Conservation (phyloP, 2,888 invertebrate species). For the Leptura quadrifasciata region DNA sequence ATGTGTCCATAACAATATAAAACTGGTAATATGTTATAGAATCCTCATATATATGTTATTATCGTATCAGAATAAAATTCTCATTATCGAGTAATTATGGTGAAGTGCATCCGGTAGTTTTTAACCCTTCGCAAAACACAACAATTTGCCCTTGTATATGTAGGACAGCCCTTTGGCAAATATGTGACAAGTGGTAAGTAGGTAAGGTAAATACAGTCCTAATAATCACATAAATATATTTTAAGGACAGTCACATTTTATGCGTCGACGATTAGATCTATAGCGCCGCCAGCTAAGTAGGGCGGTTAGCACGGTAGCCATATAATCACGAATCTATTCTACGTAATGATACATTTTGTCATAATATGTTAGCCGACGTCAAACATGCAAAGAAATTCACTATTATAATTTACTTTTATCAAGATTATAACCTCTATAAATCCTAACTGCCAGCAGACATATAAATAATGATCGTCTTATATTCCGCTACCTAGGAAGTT, state of each 20-base stretch:
- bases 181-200: constrained; percentile 33
- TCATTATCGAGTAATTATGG: constrained; percentile 34
- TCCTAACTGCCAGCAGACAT: constrained; percentile 53
- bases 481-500: constrained; percentile 50
- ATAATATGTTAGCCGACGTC: constrained; percentile 50
- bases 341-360: constrained; percentile 56
- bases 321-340: constrained; percentile 48
- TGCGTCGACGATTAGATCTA: constrained; percentile 48
- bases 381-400: constrained; percentile 56
- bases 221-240: constrained; percentile 29
- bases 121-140: constrained; percentile 9
- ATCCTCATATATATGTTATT: constrained; percentile 27
- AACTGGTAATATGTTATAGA: constrained; percentile 23
- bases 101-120: constrained; percentile 31
- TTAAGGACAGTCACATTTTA: constrained; percentile 48
- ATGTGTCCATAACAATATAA: constrained; percentile 33
- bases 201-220: constrained; percentile 35
- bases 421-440: constrained; percentile 54
- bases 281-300: constrained; percentile 50
- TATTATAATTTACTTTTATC: constrained; percentile 60
- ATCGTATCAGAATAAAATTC: constrained; percentile 29
- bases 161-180: constrained; percentile 3
- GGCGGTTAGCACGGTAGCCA: constrained; percentile 56
- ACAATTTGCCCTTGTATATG: constrained; percentile 11
- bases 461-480: constrained; percentile 54